Evolutionary conservation across 2,888 invertebrate genomes (phyloP).

Genomic region (Drosophila rubida): DNA sequence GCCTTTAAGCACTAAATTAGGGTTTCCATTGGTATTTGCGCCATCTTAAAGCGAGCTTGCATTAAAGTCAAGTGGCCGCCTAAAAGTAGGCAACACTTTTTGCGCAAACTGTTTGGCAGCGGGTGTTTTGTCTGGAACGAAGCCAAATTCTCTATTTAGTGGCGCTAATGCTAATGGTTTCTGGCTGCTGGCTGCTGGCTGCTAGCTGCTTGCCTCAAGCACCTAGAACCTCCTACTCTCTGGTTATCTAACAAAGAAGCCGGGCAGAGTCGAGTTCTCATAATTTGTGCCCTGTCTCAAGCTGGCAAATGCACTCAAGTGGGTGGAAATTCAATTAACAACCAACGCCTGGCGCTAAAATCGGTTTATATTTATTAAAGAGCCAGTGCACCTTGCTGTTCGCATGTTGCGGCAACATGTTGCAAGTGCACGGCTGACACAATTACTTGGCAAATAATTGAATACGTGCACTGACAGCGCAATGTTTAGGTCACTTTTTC

Average conservation of each 20-base stretch:
- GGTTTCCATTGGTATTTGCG: neutral
- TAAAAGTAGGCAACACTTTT: constrained; percentile 20
- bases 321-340: constrained; percentile 33
- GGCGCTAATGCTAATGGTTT: constrained; percentile 70
- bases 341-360: constrained; percentile 23
- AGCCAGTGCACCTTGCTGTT: neutral
- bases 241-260: constrained; percentile 19
- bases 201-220: constrained; percentile 1
- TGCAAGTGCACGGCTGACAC: constrained; percentile 25
- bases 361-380: constrained; percentile 22
- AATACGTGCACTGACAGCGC: constrained; percentile 42
- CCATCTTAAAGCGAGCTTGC: constrained; percentile 9
- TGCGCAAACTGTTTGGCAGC: constrained; percentile 52
- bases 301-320: constrained; percentile 16
- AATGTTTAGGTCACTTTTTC: constrained; percentile 15
- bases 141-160: constrained; percentile 66
- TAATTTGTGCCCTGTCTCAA: constrained; percentile 25
- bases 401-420: constrained; percentile 29
- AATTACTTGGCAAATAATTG: constrained; percentile 57
- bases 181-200: constrained; percentile 16
- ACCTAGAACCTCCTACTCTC: neutral
- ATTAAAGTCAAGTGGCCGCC: constrained; percentile 8
- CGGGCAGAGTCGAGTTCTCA: constrained; percentile 9
- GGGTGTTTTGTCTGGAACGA: constrained; percentile 52
- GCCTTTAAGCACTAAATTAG: neutral